Base-by-base conservation (phyloP, 2,888 invertebrate genomes). In the Germaria angustata region DNA sequence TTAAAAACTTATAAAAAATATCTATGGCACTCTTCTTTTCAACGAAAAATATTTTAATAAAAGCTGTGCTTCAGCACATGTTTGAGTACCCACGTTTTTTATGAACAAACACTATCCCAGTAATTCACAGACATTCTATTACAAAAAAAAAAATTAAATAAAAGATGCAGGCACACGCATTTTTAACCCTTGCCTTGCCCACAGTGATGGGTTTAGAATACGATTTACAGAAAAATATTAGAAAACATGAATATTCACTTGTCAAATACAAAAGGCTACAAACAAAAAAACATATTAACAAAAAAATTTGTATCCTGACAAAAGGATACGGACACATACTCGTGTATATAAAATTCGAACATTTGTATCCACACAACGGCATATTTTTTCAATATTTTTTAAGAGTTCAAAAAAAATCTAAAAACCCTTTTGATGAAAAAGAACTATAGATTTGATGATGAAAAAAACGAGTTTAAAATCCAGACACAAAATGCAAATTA, bases 51-150 rank as follows among this genome's bases (percentile, higher is more conserved):
- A 68, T 15, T 32, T n/a, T 17, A 15, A 20, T 41, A 34, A 69
- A 77, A 75, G 44, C 75, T 80, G 77, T 77, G 61, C 79, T 44
- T 79, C 83, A 84, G 86, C 90, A 90, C 90, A 90, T 90, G 90
- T 87, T 87, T 80, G 85, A 90, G 88, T 88, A 90, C 90, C 88
- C 90, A 90, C 90, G 90, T 88, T 90, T 88, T 89, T 89, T 89
- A 81, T 39, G 15, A 46, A 22, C 32, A 34, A 46, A 22, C 32
- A 34, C 46, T 44, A 32, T 41, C 2, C 9, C 44, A 66, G 69
- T 39, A n/a, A 24, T 15, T 53, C 44, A 78, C 68, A 81, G 49
- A 80, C 32, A 68, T n/a, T 24, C 24, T 28, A 6, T 28, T 28
- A 20, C 13, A 79, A 36, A 9, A 69, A 11, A 61, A 71, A 57